Base-by-base conservation (phyloP, 2,113 vertebrate genomes). In the Ammodytes marinus region DNA sequence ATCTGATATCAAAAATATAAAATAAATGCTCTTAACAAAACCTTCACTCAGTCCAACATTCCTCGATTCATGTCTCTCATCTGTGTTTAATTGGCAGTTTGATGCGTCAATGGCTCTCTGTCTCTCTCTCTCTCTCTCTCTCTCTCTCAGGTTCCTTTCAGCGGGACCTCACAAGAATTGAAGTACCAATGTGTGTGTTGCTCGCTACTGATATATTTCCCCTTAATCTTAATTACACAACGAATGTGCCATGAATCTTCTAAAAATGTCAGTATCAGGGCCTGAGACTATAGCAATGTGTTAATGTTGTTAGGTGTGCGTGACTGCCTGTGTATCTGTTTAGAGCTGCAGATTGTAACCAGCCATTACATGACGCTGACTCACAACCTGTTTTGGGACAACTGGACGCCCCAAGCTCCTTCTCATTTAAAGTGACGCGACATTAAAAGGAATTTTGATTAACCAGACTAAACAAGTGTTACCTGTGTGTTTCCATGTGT, bases 391-490 rank as follows among this genome's bases (percentile, higher is more conserved):
- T 70, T 77, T 79, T 72, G 19, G 42, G 35, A 8, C 52, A 59
- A 61, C 9, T 59, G 47, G 60, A 77, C 4, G 15, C 61, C 67
- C 14, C 9, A 0, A 57, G 58, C 46, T 74, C 12, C 50, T 81
- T 66, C n/a, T 76, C 15, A 42, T 55, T 63, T 69, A 7, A 73
- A 46, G 11, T 64, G 40, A 69, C 2, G 40, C 37, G 45, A 65
- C 52, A 82, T 81, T 84, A 53, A 59, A 55, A 82, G 50, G 58
- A 82, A 88, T 88, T 69, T 65, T 85, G 71, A 59, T 6, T 9
- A 71, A 13, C 40, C 72, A 88, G 87, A 89, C 86, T 87, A 88
- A 87, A 90, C 85, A 80, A 12, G 42, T 8, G 58, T 75, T 53
- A 79, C 82, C 71, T 87, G 55, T 9, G 19, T 76, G 57, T 83